These are phyloP conservation scores for Cercopithecus neglectus DNA, from an alignment of 2,797 vertebrate genomes.

Conservation along the genomic window DNA sequence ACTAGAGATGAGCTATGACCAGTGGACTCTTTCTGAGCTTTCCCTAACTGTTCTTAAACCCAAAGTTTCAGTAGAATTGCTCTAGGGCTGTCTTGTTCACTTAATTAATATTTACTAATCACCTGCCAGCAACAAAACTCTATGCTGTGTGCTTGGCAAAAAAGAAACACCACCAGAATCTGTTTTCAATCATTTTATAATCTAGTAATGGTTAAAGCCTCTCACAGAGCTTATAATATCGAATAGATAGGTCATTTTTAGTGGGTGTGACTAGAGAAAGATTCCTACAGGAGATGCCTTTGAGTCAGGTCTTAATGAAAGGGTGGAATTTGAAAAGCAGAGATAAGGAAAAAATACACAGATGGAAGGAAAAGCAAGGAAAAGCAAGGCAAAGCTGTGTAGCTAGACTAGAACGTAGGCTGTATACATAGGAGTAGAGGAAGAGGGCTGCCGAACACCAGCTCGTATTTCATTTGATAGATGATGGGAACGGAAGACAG, in stretches of 20 bases:
- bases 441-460: neutral
- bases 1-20: neutral
- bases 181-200: constrained; percentile 62
- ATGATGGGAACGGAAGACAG: neutral
- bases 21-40: neutral
- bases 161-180: constrained; percentile 35
- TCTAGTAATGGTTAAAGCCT: neutral
- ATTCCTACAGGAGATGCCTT: neutral
- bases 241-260: constrained; percentile 30
- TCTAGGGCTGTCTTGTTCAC: neutral
- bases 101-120: constrained; percentile 69
- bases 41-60: neutral
- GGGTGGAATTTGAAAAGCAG: neutral
- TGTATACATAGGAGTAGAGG: neutral
- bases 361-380: neutral
- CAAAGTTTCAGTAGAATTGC: neutral
- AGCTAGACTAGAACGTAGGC: neutral
- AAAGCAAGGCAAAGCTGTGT: neutral
- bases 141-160: constrained; percentile 14
- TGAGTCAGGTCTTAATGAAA: constrained; percentile 4
- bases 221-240: neutral
- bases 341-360: neutral
- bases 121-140: constrained; percentile 48
- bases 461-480: neutral
- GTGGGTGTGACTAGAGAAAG: neutral